These are phyloP conservation scores for Coendou prehensilis DNA, from an alignment of 2,797 vertebrate species.

Conservation along the genomic window DNA sequence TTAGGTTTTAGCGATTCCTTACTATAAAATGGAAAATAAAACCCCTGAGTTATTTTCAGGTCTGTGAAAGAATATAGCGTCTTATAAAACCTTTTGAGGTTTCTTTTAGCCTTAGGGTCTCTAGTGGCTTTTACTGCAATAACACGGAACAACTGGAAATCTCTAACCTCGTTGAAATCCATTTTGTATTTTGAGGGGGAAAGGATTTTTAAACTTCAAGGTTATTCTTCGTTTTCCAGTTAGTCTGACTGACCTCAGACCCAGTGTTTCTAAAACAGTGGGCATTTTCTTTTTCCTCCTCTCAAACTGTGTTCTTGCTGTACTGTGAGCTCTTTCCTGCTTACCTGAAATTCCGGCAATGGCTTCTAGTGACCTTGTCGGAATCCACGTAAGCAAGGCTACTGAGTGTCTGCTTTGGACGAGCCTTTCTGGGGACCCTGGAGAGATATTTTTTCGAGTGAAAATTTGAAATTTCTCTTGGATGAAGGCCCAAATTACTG, in stretches of 20 bases:
- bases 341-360: slow-evolving; percentile 26
- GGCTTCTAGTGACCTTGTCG: background rate
- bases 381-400: background rate
- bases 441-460: background rate
- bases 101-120: background rate
- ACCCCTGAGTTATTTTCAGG: background rate
- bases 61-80: background rate
- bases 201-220: background rate
- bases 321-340: background rate
- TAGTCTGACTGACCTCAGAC: background rate
- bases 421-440: background rate
- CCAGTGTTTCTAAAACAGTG: background rate
- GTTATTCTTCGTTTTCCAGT: background rate
- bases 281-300: background rate
- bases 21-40: background rate
- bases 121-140: background rate
- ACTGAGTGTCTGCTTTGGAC: background rate
- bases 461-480: slow-evolving; percentile 79
- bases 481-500: slow-evolving; percentile 69
- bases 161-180: background rate
- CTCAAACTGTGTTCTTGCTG: background rate
- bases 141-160: background rate
- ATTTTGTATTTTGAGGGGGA: background rate
- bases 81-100: background rate
- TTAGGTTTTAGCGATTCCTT: background rate